Percentiles rank a stretch among this genome's conserved stretches.
Evolutionary conservation across 2,113 vertebrate species (phyloP).

Genomic region (Myiopsitta monachus): DNA sequence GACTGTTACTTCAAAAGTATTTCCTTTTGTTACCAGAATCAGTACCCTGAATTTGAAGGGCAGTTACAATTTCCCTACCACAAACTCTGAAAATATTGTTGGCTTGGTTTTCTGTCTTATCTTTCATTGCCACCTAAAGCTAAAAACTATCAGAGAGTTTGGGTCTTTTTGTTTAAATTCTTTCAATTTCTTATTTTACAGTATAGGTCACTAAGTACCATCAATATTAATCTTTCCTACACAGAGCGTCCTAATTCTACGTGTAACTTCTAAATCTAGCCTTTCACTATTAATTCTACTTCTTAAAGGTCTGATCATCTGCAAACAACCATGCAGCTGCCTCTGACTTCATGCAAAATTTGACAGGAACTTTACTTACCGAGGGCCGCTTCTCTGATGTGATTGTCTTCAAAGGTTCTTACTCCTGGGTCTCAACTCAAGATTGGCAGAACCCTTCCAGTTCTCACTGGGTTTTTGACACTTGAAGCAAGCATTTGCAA

Average conservation of each 20-base stretch:
- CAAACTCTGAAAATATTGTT: not conserved
- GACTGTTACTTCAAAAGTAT: not conserved
- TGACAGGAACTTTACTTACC: constrained; percentile 52
- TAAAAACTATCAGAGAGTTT: not conserved
- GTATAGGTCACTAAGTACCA: not conserved
- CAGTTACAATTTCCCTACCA: not conserved
- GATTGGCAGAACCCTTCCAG: constrained; percentile 17
- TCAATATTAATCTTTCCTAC: not conserved
- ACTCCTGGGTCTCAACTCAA: constrained; percentile 45
- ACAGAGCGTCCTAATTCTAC: not conserved
- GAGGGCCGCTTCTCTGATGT: not conserved
- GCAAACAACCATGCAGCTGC: not conserved
- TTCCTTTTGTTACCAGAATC: not conserved
- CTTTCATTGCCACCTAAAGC: not conserved
- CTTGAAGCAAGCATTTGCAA: constrained; percentile 49
- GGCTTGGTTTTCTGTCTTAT: not conserved
- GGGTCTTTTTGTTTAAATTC: not conserved
- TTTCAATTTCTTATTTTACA: not conserved
- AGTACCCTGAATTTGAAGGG: not conserved
- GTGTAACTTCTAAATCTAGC: not conserved
- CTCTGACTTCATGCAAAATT: constrained; percentile 25
- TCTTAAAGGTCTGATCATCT: not conserved
- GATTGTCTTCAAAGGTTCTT: constrained; percentile 46
- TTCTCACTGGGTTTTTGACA: constrained; percentile 32
- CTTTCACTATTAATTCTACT: not conserved